Evolutionary conservation across 2,113 vertebrate genomes (phyloP).

Genomic region (Acanthochromis polyacanthus): DNA sequence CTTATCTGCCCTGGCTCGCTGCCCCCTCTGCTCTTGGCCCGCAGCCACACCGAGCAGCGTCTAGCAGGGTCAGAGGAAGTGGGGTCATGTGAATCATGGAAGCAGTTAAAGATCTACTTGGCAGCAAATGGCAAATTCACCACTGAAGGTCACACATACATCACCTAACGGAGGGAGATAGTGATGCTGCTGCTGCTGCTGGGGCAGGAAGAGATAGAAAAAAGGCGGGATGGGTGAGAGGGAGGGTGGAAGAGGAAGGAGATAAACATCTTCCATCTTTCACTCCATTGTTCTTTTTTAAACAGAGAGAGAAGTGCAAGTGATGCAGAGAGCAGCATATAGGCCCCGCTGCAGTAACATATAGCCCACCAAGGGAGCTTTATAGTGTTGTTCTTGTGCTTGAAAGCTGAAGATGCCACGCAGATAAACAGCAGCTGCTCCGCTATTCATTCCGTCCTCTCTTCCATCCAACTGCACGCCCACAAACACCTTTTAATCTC

Average conservation of each 20-base stretch:
- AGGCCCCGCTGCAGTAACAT: conserved; percentile 43
- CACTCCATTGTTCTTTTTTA: conserved; percentile 50
- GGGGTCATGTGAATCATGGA: conserved; percentile 78
- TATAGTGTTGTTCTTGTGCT: conserved; percentile 61
- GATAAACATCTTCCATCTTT: conserved; percentile 65
- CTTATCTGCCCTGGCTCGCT: conserved; percentile 64
- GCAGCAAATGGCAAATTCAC: conserved; percentile 70
- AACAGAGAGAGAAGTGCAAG: conserved; percentile 31
- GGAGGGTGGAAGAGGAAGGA: neutral
- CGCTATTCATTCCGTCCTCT: conserved; percentile 55
- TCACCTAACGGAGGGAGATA: conserved; percentile 63
- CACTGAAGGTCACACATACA: conserved; percentile 76
- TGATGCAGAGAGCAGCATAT: conserved; percentile 28
- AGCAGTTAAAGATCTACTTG: conserved; percentile 77
- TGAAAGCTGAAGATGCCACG: conserved; percentile 61
- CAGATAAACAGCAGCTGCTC: conserved; percentile 71
- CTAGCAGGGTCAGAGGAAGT: conserved; percentile 74
- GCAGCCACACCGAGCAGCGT: conserved; percentile 46
- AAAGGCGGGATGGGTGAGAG: neutral
- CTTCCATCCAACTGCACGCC: conserved; percentile 55
- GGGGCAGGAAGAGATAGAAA: conserved; percentile 35
- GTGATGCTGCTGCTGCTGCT: neutral
- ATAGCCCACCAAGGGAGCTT: conserved; percentile 64
- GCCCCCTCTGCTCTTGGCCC: conserved; percentile 61
- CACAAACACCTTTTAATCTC: conserved; percentile 61